phyloP scores from a whole-genome alignment of 1,140 invertebrate genomes.

The Atta cephalotes region DNA sequence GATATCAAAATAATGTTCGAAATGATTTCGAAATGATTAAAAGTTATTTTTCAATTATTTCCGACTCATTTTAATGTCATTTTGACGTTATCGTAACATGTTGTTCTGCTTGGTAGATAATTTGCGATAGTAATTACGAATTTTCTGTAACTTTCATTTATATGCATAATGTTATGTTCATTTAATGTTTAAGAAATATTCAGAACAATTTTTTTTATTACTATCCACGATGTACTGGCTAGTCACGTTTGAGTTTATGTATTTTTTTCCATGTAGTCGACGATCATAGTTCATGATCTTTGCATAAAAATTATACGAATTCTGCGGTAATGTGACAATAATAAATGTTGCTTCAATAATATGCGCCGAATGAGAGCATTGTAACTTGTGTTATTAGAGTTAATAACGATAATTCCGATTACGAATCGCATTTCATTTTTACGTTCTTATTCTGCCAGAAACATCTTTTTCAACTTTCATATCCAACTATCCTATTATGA shows the following conservation, averaged over 20 bases:
- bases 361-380: neutral
- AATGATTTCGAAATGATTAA: no score
- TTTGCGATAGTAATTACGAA: conserved; percentile 1
- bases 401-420: conserved; percentile 42
- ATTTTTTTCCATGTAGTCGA: neutral
- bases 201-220: neutral
- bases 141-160: neutral
- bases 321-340: conserved; percentile 8
- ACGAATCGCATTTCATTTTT: conserved; percentile 24
- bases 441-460: conserved; percentile 9
- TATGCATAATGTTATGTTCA: neutral
- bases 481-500: neutral
- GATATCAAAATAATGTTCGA: no score
- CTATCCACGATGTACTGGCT: neutral
- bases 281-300: neutral
- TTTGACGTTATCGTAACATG: no score
- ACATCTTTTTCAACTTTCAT: conserved; percentile 30
- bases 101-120: no score
- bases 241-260: neutral
- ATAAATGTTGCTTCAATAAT: neutral
- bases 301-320: conserved; percentile 18
- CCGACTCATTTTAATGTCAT: no score
- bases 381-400: neutral
- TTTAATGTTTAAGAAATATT: neutral
- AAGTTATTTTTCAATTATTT: no score